Conservation (phyloP, 1,140 invertebrate species). For the Rhizoglyphus robini region DNA sequence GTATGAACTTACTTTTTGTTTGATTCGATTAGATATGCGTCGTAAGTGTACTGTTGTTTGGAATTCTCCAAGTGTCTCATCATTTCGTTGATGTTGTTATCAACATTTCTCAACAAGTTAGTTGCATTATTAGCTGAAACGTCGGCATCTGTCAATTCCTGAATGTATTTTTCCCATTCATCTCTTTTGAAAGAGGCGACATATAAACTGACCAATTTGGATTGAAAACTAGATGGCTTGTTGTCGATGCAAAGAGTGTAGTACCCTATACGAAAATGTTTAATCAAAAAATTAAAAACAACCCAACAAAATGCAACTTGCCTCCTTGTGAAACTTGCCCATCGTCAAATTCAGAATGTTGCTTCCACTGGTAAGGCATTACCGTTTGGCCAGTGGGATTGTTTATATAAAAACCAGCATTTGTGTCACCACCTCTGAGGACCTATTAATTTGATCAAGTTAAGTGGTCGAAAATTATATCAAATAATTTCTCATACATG, state of each 20-base stretch:
- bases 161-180: constrained; percentile 78
- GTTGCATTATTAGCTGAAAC: constrained; percentile 81
- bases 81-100: constrained; percentile 71
- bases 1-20: constrained; percentile 68
- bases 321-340: constrained; percentile 39
- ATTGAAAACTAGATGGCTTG: constrained; percentile 78
- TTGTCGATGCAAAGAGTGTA: constrained; percentile 92
- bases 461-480: not conserved
- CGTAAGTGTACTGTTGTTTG: constrained; percentile 56
- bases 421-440: constrained; percentile 73
- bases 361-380: constrained; percentile 74
- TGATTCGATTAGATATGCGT: constrained; percentile 60
- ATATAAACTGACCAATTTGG: constrained; percentile 82
- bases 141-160: constrained; percentile 73
- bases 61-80: constrained; percentile 63
- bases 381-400: constrained; percentile 68
- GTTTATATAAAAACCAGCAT: constrained; percentile 76
- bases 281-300: constrained; percentile 1
- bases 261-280: constrained; percentile 30
- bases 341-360: constrained; percentile 73
- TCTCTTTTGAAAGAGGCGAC: constrained; percentile 81
- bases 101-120: constrained; percentile 51
- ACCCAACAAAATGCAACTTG: not conserved
- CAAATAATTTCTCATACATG: constrained; percentile 47
- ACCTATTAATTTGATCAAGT: constrained; percentile 28